Base-by-base conservation (phyloP, 2,888 invertebrate genomes). In the Hyalella azteca region DNA sequence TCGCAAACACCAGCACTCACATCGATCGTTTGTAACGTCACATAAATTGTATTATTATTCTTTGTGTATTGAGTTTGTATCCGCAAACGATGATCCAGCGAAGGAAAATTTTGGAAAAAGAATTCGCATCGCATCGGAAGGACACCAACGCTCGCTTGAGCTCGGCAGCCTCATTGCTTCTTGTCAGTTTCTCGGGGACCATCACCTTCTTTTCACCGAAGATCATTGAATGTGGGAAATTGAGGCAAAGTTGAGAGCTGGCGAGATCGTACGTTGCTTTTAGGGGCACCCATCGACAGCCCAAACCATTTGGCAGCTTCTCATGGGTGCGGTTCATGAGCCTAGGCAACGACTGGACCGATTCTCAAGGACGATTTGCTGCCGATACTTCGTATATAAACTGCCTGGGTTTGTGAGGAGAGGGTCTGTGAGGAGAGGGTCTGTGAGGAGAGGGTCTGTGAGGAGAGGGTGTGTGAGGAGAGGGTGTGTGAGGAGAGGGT, bases 221-320 rank as follows among this genome's bases (percentile, higher is more conserved):
- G 29, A 36, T 36, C 66, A 3, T 15, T 66, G 39, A 66, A 36
- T 39, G 29, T 36, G 39, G 36, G 13, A 39, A 5, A 29, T 66
- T 39, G 26, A 19, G n/a, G 9, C n/a, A 0, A 36, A 36, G 29
- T 45, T 45, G 29, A 19, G 22, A 15, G 59, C 59, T 7, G 1
- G 32, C 19, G 19, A 66, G 36, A 19, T 66, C 66, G 19, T 66
- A 39, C 32, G 29, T 36, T 66, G 15, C 19, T 36, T 22, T 29
- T 22, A 15, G 36, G 11, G 29, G 39, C 13, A 32, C 13, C 66
- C 66, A 66, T 36, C 36, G 66, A 66, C 39, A 39, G 66, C 66
- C 29, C 29, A 13, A 36, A 66, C 66, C 39, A 66, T 66, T 66
- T 66, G 66, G 66, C 66, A 66, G 66, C 66, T 66, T 66, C 66